phyloP scores from a whole-genome alignment of 2,113 vertebrate species.

The Castor canadensis region DNA sequence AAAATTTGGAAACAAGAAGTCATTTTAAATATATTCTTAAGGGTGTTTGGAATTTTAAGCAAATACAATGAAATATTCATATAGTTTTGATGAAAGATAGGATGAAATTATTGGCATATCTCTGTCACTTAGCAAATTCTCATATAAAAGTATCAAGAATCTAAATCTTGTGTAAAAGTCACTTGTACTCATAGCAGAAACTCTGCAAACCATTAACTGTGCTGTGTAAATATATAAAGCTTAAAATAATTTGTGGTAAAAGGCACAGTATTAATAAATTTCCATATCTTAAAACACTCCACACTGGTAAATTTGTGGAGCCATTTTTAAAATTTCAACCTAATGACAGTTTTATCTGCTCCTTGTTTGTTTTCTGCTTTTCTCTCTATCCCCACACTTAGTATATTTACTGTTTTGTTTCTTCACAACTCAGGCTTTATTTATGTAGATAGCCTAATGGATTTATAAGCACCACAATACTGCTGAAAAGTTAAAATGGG shows the following conservation, averaged over 20 bases:
- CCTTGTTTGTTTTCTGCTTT: neutral
- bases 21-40: neutral
- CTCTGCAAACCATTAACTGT: neutral
- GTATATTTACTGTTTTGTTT: constrained; percentile 45
- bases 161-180: constrained; percentile 39
- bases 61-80: constrained; percentile 23
- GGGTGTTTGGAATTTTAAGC: neutral
- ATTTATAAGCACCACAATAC: neutral
- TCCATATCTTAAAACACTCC: constrained; percentile 34
- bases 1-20: neutral
- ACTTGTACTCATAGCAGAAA: constrained; percentile 38
- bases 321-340: constrained; percentile 39
- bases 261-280: constrained; percentile 51
- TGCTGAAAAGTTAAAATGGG: neutral
- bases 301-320: neutral
- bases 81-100: constrained; percentile 20
- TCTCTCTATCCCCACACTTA: neutral
- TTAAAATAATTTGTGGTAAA: constrained; percentile 54
- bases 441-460: constrained; percentile 22
- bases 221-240: neutral
- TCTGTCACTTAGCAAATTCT: constrained; percentile 68
- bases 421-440: neutral
- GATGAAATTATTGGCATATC: neutral
- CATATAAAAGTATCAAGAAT: constrained; percentile 32
- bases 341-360: constrained; percentile 52